These are phyloP conservation scores for Gorsachius goisagi DNA, from an alignment of 2,113 vertebrate genomes.

Conservation along the genomic window DNA sequence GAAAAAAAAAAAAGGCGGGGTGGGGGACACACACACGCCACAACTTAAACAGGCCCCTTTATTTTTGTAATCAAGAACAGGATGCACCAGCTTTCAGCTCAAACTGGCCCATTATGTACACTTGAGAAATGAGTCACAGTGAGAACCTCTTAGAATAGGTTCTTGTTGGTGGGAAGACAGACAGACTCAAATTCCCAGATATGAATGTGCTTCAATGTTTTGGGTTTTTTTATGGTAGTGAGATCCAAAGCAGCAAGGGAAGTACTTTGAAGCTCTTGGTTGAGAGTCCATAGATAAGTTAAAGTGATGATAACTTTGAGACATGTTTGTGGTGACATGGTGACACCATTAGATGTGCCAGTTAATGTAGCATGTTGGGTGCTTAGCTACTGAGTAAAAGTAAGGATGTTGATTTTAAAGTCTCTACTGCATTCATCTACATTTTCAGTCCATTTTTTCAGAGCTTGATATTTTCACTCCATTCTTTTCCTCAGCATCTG, in stretches of 20 bases:
- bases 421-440: neutral
- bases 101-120: neutral
- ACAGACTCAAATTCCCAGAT: neutral
- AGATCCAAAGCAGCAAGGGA: neutral
- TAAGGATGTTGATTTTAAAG: neutral
- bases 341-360: neutral
- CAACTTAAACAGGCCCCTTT: neutral
- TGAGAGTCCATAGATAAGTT: neutral
- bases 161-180: constrained; percentile 22
- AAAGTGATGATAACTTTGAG: neutral
- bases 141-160: neutral
- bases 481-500: neutral
- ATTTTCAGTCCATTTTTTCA: neutral
- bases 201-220: neutral
- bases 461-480: neutral
- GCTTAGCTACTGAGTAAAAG: neutral
- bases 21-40: no score
- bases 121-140: constrained; percentile 37
- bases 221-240: neutral
- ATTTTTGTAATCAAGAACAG: constrained; percentile 48
- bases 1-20: neutral
- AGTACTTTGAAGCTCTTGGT: neutral
- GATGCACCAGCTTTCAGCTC: constrained; percentile 9
- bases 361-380: neutral
- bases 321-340: neutral